These are phyloP conservation scores for Trochalopteron elliotii DNA, from an alignment of 2,113 vertebrate species.

Conservation along the genomic window DNA sequence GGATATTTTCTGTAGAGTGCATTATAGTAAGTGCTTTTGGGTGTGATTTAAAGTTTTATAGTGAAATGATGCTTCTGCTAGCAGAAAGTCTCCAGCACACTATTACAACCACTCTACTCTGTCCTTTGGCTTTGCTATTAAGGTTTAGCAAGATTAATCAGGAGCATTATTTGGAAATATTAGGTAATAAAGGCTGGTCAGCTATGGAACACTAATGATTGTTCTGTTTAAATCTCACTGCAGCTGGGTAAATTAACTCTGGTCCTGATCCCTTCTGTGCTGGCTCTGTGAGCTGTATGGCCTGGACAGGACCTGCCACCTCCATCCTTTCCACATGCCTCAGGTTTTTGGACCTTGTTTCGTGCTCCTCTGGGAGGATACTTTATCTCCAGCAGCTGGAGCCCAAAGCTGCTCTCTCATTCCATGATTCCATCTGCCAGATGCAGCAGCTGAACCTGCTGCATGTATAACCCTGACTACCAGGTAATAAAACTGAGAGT, in stretches of 20 bases:
- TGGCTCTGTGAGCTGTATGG: not conserved
- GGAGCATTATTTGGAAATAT: not conserved
- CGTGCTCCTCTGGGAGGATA: not conserved
- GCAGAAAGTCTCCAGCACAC: not conserved
- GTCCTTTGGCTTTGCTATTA: not conserved
- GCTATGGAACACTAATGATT: not conserved
- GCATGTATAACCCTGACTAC: not conserved
- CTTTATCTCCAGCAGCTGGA: not conserved
- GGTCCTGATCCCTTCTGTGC: not conserved
- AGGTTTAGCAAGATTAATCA: conserved; percentile 1
- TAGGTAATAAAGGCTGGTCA: not conserved
- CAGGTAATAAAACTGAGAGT: not conserved
- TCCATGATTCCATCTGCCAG: not conserved
- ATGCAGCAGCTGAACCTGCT: not conserved
- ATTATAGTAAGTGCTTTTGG: conserved; percentile 34
- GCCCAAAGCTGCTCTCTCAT: not conserved
- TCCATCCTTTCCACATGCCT: not conserved
- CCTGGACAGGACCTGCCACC: not conserved
- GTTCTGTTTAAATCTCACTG: not conserved
- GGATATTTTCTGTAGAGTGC: conserved; percentile 14
- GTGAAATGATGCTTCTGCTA: not conserved
- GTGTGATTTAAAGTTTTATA: not conserved
- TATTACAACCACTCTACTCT: not conserved
- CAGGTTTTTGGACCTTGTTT: not conserved
- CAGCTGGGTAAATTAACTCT: not conserved